Evolutionary conservation across 2,113 vertebrate genomes (phyloP), one percentile per base, ranked within the genome.

Genomic region (Antennarius striatus): DNA sequence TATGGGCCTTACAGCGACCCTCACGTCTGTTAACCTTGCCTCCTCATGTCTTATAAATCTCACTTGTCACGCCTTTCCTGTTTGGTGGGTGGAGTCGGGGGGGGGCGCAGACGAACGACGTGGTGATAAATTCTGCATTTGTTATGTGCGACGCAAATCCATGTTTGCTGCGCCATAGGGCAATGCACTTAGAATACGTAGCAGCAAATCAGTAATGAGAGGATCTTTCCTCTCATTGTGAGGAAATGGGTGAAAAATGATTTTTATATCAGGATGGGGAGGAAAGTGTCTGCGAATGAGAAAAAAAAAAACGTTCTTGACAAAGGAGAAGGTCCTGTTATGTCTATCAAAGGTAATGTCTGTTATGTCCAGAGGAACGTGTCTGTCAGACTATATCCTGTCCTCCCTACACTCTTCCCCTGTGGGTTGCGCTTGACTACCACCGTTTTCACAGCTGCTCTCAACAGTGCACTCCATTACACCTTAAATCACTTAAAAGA

Each of bases 401-500:
- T 82, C 78, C 86, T 84, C 74, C 56, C 53, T 77, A 52, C 70
- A 79, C 63, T 53, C 75, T 73, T 85, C 88, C 86, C 86, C 62
- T 62, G 85, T 86, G 90, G 79, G 85, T 89, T 86, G 84, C 78
- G 83, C 89, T 90, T 86, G 85, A 86, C 84, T 89, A 85, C 65
- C 76, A 81, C 67, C 79, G 71, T 91, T 90, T 91, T 90, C 88
- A 82, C 89, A 90, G 89, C 88, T 88, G 88, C 86, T 89, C 88
- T 83, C 82, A 63, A 73, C 74, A 77, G 83, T 88, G 82, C 89
- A 88, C 90, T 91, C 89, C 88, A 91, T 91, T 91, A 87, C 88
- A 90, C 88, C 86, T 90, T 89, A 90, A 90, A 91, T 91, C 82
- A 86, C 90, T 91, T 90, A 86, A 85, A 89, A 89, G 89, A 91